Conservation (phyloP, 2,113 vertebrate genomes). For the Mellivora capensis region DNA sequence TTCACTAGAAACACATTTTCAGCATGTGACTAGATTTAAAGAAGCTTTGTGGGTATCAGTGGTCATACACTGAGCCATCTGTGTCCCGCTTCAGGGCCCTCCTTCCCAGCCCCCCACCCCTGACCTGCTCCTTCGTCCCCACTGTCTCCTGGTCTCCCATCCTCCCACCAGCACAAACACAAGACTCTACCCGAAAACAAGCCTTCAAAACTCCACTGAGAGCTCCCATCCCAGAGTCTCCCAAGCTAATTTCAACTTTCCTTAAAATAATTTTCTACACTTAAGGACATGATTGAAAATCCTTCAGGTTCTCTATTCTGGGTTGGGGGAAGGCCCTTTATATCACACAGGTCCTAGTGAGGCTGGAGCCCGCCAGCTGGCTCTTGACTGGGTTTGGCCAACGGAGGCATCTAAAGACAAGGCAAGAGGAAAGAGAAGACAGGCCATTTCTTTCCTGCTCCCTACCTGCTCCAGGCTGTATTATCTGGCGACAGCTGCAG, state of each 20-base stretch:
- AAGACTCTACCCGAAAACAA: neutral
- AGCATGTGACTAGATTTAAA: neutral
- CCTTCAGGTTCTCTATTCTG: neutral
- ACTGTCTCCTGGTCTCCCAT: neutral
- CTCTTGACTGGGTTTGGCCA: neutral
- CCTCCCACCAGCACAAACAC: neutral
- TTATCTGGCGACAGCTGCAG: neutral
- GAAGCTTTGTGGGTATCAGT: neutral
- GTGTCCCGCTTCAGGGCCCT: neutral
- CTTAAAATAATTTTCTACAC: neutral
- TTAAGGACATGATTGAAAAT: neutral
- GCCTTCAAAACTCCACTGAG: neutral
- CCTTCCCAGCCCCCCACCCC: neutral
- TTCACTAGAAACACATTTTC: neutral
- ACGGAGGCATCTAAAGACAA: neutral
- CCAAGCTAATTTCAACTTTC: neutral
- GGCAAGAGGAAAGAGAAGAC: neutral
- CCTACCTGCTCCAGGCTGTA: neutral
- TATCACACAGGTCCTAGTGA: neutral
- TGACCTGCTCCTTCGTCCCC: neutral
- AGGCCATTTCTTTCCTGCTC: neutral
- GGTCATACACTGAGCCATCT: neutral
- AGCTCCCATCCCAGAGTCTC: neutral
- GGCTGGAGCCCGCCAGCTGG: neutral
- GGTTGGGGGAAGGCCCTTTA: neutral